Base-by-base conservation (phyloP, 2,113 vertebrate species). In the Dasyornis broadbenti region DNA sequence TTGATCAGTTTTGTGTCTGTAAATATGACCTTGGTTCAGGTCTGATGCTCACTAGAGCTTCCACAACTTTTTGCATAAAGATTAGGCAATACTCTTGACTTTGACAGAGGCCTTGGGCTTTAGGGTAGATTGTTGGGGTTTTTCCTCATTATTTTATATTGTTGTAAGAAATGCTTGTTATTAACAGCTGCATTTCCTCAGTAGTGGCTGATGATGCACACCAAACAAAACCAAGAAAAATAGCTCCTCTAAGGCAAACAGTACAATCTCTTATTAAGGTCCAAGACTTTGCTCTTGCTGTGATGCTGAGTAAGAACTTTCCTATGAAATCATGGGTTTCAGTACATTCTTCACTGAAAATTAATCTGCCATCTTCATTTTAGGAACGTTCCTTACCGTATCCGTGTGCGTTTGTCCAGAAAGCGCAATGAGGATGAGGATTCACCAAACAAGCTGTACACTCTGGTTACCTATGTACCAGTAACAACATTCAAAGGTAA, bases 391-490 rank as follows among this genome's bases (percentile, higher is more conserved):
- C 99, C 99, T 23, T 99, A 99, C 90, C 98, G 99, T 23, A 98
- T 99, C 82, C 98, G 99, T 7, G 99, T 99, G 16, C 99, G 99
- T 13, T 98, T 99, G 94, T 99, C 99, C 96, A 98, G 99, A 95
- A 99, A 99, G 89, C 98, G 99, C 49, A 99, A 99, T 1, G 99
- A 99, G 92, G 99, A 99, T n/a, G 99, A 99, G 94, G 99, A 99
- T 82, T 99, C 99, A 1, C 99, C 99, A n/a, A 99, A 99, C 98
- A 99, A 99, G 86, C 98, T 99, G 0, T 99, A 99, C 92, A 99
- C 99, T 3, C 95, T 99, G 97, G 99, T 99, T 63, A 99, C 99
- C 53, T 99, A 99, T 0, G 99, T 99, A 82, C 99, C 99, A 70
- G 99, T 99, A 92, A 99, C 99, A 80, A 99, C 99, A 17, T 99